phyloP scores from a whole-genome alignment of 2,113 vertebrate species.

The Dryoscopus gambensis region DNA sequence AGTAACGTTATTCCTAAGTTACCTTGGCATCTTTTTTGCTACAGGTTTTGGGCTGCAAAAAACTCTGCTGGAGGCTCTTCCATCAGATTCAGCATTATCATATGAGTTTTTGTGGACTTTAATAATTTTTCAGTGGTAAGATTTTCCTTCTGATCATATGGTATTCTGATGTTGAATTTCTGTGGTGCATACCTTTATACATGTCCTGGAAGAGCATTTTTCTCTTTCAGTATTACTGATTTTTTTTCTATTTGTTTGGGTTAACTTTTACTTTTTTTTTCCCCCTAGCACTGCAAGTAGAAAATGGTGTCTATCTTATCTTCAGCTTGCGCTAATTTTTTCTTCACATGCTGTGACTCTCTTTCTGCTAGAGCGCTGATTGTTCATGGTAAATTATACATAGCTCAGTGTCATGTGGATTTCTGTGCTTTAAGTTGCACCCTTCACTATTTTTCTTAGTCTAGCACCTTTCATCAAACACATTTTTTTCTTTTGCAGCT shows the following conservation, averaged over 20 bases:
- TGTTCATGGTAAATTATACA: slow-evolving; percentile 53
- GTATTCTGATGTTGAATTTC: background rate
- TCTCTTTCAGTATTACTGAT: background rate
- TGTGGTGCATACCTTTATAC: background rate
- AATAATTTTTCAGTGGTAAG: background rate
- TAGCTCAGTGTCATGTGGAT: background rate
- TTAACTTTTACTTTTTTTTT: background rate
- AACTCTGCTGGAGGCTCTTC: background rate
- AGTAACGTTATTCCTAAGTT: background rate
- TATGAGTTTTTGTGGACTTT: background rate
- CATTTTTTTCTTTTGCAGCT: background rate
- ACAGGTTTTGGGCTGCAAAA: background rate
- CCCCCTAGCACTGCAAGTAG: background rate
- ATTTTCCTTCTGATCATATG: background rate
- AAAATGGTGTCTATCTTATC: slow-evolving; percentile 5
- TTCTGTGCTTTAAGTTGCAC: slow-evolving; percentile 11
- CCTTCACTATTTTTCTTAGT: background rate
- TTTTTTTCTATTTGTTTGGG: background rate
- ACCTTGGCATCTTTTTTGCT: background rate
- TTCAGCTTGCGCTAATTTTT: slow-evolving; percentile 27
- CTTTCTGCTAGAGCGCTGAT: slow-evolving; percentile 24
- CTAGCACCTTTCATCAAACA: background rate
- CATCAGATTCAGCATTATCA: background rate
- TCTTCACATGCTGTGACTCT: slow-evolving; percentile 35
- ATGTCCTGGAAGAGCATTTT: background rate